These are phyloP conservation scores for Hylaeus anthracinus DNA, from an alignment of 1,140 invertebrate species.

Conservation along the genomic window DNA sequence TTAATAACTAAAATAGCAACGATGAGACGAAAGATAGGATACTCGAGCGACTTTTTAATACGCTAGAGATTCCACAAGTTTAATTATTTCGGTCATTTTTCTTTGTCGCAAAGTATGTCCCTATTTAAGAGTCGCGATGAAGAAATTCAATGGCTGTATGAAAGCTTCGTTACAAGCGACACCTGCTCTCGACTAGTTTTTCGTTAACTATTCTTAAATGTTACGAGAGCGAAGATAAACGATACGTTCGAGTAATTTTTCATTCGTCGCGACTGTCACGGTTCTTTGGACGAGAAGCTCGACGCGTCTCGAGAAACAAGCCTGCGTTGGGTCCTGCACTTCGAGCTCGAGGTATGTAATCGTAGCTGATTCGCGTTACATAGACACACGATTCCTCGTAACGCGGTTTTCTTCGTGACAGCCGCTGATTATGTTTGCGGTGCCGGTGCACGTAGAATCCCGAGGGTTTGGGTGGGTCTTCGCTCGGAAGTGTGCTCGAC, in stretches of 20 bases:
- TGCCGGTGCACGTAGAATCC: constrained; percentile 5
- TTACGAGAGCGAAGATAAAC: background rate
- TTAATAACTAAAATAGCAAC: background rate
- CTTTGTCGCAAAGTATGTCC: no score
- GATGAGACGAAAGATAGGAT: background rate
- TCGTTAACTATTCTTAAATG: background rate
- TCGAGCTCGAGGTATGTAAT: background rate
- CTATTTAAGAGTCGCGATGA: background rate
- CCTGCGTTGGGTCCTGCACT: background rate
- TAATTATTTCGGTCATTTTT: background rate
- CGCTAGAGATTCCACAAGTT: background rate
- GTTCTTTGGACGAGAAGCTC: background rate
- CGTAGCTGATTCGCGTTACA: background rate
- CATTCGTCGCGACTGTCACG: background rate
- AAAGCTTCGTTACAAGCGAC: background rate
- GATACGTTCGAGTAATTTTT: background rate
- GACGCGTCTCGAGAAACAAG: background rate
- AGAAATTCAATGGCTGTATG: background rate
- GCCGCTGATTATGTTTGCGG: constrained; percentile 22
- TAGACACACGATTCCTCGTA: background rate
- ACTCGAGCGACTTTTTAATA: constrained; percentile 10
- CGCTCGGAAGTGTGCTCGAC: background rate
- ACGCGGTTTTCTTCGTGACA: constrained; percentile 24
- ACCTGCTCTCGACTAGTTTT: background rate
- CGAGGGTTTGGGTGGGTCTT: constrained; percentile 12